Evolutionary conservation across 1,140 invertebrate species (phyloP).

Genomic region (Dreissena polymorpha): DNA sequence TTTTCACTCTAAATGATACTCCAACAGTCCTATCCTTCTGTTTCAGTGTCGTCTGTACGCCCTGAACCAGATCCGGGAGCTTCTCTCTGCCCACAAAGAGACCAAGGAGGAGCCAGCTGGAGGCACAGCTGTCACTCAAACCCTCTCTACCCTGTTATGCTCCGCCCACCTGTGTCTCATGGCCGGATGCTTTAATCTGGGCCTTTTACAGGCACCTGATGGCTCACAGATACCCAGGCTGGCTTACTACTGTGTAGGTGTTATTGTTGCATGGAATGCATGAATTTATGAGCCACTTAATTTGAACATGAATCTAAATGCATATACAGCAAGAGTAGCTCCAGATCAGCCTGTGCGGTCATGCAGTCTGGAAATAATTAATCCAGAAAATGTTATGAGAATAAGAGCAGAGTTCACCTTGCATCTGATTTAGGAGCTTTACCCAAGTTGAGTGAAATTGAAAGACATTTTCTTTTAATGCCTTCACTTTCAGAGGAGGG

Average conservation of each 20-base stretch:
- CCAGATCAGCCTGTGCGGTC: too few relatives aligned
- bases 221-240: conserved; percentile 51
- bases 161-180: conserved; percentile 83
- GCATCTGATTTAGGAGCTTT: too few relatives aligned
- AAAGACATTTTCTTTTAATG: too few relatives aligned
- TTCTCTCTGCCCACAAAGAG: conserved; percentile 78
- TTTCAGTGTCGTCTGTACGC: conserved; percentile 81
- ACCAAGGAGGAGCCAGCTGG: conserved; percentile 54
- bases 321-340: too few relatives aligned
- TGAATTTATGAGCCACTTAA: too few relatives aligned
- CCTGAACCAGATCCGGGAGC: conserved; percentile 80
- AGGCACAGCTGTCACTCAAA: conserved; percentile 41
- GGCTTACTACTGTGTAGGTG: conserved; percentile 75
- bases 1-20: background rate
- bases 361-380: too few relatives aligned
- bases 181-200: conserved; percentile 83
- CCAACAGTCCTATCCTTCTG: background rate
- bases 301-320: too few relatives aligned
- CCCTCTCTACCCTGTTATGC: conserved; percentile 73
- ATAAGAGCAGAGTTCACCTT: too few relatives aligned
- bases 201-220: conserved; percentile 1
- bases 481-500: too few relatives aligned
- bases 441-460: too few relatives aligned
- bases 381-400: too few relatives aligned
- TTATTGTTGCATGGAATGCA: background rate